These are phyloP conservation scores for Drosophila mimica DNA, from an alignment of 2,888 invertebrate species.

Conservation along the genomic window DNA sequence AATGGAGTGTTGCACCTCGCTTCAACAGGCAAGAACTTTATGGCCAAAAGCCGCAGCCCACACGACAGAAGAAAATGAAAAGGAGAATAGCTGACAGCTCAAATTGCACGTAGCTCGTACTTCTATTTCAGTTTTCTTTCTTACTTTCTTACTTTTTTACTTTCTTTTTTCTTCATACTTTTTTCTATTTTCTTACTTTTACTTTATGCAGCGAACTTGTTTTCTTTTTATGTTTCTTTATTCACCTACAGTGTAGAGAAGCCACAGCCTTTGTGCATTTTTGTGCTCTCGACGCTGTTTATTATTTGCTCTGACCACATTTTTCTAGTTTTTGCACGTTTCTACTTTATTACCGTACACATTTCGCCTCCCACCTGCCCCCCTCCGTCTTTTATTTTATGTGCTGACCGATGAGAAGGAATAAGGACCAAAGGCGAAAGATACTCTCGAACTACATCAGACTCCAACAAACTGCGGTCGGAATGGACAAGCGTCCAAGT, in stretches of 20 bases:
- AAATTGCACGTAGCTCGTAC: slow-evolving; percentile 72
- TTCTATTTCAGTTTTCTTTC: slow-evolving; percentile 39
- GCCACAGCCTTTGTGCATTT: slow-evolving; percentile 62
- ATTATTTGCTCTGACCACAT: slow-evolving; percentile 75
- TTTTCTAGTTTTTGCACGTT: slow-evolving; percentile 80
- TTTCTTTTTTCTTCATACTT: slow-evolving; percentile 13
- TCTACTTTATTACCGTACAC: slow-evolving; percentile 77
- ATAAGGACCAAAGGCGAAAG: slow-evolving; percentile 8
- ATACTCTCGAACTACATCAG: slow-evolving; percentile 34
- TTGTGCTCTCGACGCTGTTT: slow-evolving; percentile 62
- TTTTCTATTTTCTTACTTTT: slow-evolving; percentile 27
- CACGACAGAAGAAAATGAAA: slow-evolving; percentile 33
- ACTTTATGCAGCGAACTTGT: slow-evolving; percentile 13
- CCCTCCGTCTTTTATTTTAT: slow-evolving; percentile 46
- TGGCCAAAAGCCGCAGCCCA: slow-evolving; percentile 73
- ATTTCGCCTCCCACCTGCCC: slow-evolving; percentile 23
- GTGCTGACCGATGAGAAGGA: slow-evolving; percentile 46
- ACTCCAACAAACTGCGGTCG: slow-evolving; percentile 61
- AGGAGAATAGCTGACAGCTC: slow-evolving; percentile 67
- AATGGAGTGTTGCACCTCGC: slow-evolving; percentile 44
- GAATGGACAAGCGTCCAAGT: slow-evolving; percentile 31
- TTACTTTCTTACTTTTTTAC: slow-evolving; percentile 24
- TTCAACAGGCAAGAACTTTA: slow-evolving; percentile 73
- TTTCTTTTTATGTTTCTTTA: slow-evolving; percentile 11
- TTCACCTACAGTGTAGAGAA: slow-evolving; percentile 2